A percentile compares a stretch with the other conserved stretches of the same genome.
Conservation (phyloP, 2,888 invertebrate genomes). For the Cylindroiulus punctatus region DNA sequence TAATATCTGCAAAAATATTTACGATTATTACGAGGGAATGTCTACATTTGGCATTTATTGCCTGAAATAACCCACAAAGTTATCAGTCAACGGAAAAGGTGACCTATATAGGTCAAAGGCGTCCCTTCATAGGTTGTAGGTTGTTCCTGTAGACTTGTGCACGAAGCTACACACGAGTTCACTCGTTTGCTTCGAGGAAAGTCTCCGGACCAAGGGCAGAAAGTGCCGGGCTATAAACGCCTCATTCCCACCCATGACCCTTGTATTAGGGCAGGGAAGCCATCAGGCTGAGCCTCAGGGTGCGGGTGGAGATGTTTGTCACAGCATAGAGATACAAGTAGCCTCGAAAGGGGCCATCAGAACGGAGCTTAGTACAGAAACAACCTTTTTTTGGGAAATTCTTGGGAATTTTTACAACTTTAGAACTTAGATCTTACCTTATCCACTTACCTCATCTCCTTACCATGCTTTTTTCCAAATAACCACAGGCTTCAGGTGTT, state of each 20-base stretch:
- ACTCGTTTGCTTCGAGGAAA: conserved; percentile 55
- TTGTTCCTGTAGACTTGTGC: not conserved
- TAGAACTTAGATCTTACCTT: no score
- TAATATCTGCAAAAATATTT: no score
- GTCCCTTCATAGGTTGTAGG: not conserved
- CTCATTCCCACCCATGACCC: conserved; percentile 51
- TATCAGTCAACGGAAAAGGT: not conserved
- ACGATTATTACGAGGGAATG: no score
- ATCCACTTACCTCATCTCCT: no score
- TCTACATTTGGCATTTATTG: no score
- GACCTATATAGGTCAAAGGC: not conserved
- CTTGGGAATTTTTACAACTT: no score
- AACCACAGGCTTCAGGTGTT: not conserved
- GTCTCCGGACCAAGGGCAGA: conserved; percentile 53
- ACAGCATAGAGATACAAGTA: conserved; percentile 57
- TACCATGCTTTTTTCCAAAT: not conserved
- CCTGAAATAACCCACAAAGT: not conserved
- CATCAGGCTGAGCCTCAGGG: conserved; percentile 24
- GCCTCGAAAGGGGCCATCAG: conserved; percentile 52
- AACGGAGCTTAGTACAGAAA: conserved; percentile 56
- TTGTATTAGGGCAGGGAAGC: conserved; percentile 53
- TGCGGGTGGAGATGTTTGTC: conserved; percentile 51
- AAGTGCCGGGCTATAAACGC: conserved; percentile 53
- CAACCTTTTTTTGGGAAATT: conserved; percentile 10
- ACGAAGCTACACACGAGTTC: conserved; percentile 54